Evolutionary conservation across 1,140 invertebrate genomes (phyloP), one percentile per base, ranked within the genome.

Genomic region (Formica exsecta): DNA sequence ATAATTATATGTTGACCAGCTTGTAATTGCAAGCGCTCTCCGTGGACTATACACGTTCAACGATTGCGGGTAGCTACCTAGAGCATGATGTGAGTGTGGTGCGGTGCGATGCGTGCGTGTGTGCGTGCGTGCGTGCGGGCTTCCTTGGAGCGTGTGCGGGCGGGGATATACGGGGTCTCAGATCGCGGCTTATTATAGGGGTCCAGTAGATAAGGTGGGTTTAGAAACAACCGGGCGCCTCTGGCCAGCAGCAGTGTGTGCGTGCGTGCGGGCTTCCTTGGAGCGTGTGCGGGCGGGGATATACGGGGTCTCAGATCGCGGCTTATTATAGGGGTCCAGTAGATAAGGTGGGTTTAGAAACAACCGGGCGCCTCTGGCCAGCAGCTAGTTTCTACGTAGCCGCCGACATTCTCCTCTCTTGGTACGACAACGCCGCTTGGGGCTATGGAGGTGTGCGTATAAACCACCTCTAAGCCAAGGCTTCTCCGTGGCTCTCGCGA

Each of bases 1-100:
- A 95, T 95, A 95, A 95, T 95, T 95, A 95, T 95, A 95, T 95
- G 94, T 95, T 95, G 95, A 95, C 94, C 95, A 95, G 94, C 93
- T 95, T 95, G 94, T 95, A 95, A 95, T 95, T 95, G 95, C 95
- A 94, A 95, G 92, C 92, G 92, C 89, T 94, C 90, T 94, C 76
- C 88, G 90, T 92, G 85, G 90, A 61, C 77, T 74, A 74, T 87
- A 90, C 62, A 77, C 83, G 75, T 70, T 41, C 81, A 61, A 71
- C 86, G 86, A 90, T 89, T 88, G 88, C 86, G 85, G 86, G 81
- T 86, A 90, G 89, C 89, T 87, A 83, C 73, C 80, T 87, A 76
- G 81, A 57, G 51, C 80, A 70, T 38, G 25, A 48, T 41, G 29
- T 1, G 19, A 44, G 38, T 22, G 36, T 41, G 29, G 9, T 22